Percentiles rank a stretch among this genome's conserved stretches.
Conservation (phyloP, 2,888 invertebrate genomes). For the Panzeria rudis region DNA sequence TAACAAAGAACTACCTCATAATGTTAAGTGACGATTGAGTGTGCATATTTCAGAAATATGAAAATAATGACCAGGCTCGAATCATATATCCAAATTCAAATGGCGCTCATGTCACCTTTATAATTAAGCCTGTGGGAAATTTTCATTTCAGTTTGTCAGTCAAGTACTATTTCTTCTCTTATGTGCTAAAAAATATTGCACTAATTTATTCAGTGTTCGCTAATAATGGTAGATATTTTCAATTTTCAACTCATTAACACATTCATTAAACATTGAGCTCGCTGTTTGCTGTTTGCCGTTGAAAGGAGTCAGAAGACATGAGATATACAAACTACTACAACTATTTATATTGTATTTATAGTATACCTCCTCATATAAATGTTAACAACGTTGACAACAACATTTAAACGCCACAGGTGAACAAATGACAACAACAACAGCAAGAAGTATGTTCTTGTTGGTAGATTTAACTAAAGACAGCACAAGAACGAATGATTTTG, state of each 20-base stretch:
- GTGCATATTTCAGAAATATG: too few relatives aligned
- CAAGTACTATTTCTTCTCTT: not conserved
- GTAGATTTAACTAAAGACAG: conserved; percentile 49
- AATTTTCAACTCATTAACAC: conserved; percentile 72
- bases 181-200: conserved; percentile 24
- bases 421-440: conserved; percentile 67
- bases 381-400: conserved; percentile 72
- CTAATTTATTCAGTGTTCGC: conserved; percentile 57
- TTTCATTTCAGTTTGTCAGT: conserved; percentile 1
- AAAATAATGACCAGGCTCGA: too few relatives aligned
- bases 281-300: conserved; percentile 29
- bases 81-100: not conserved
- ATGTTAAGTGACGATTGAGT: too few relatives aligned
- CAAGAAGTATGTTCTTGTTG: conserved; percentile 24
- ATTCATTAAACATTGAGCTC: conserved; percentile 58
- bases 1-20: too few relatives aligned
- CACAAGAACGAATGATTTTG: conserved; percentile 38
- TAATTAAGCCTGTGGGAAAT: conserved; percentile 24
- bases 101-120: not conserved
- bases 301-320: conserved; percentile 24
- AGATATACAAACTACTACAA: conserved; percentile 44
- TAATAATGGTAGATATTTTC: conserved; percentile 62
- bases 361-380: conserved; percentile 65
- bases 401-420: conserved; percentile 73
- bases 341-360: conserved; percentile 60